Conservation (phyloP, 2,113 vertebrate genomes). For the Nicator chloris region DNA sequence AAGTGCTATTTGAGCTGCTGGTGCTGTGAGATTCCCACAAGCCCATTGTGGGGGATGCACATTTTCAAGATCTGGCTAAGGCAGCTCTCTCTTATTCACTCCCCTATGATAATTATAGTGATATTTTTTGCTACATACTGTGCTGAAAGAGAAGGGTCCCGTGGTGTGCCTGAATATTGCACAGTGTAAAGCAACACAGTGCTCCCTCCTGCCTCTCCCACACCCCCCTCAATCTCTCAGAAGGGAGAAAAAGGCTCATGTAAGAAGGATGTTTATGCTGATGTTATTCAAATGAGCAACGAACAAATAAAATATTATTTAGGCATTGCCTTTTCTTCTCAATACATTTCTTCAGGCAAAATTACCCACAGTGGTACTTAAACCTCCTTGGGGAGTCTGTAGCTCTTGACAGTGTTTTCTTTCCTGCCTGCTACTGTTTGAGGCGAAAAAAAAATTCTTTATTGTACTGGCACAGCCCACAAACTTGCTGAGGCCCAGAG, state of each 20-base stretch:
- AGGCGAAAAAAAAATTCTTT: neutral
- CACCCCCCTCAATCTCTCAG: neutral
- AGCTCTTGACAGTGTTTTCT: conserved; percentile 22
- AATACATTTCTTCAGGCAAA: neutral
- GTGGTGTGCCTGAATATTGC: neutral
- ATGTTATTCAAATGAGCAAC: neutral
- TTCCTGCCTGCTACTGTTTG: neutral
- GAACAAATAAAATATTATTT: neutral
- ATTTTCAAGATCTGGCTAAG: neutral
- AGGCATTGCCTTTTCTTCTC: neutral
- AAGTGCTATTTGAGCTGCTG: neutral
- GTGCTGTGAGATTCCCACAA: neutral
- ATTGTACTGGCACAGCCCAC: neutral
- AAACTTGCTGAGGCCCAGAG: neutral
- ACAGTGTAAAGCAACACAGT: neutral
- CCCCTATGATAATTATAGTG: neutral
- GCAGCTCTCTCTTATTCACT: neutral
- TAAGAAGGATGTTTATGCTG: neutral
- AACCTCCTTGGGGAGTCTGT: neutral
- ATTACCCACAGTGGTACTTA: neutral
- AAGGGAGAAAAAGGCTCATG: neutral
- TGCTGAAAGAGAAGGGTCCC: neutral
- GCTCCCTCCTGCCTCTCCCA: neutral
- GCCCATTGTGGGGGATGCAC: neutral
- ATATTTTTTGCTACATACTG: neutral